A percentile compares a stretch with the other conserved stretches of the same genome.
phyloP scores from a whole-genome alignment of 2,113 vertebrate genomes.

The Microcebus tavaratra region DNA sequence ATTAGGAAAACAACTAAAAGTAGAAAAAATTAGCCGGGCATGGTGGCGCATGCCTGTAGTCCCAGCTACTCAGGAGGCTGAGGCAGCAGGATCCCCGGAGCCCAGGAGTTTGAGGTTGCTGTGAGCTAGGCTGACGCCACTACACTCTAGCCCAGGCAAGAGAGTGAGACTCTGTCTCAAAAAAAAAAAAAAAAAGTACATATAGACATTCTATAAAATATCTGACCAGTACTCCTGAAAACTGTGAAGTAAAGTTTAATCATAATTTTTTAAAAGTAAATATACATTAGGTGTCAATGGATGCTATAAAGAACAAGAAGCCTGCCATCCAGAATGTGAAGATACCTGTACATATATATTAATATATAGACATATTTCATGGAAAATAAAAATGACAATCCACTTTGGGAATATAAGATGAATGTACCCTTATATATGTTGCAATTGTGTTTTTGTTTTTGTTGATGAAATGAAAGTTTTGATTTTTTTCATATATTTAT shows the following conservation, averaged over 20 bases:
- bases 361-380: background rate
- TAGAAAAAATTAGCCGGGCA: no score
- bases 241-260: background rate
- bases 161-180: no score
- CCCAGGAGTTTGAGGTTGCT: no score
- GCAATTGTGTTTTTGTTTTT: background rate
- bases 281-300: background rate
- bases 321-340: slow-evolving; percentile 62
- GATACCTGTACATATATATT: background rate
- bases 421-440: background rate
- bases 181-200: no score
- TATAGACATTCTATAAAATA: background rate
- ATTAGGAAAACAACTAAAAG: no score
- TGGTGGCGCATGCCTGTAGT: no score
- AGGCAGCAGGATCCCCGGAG: no score
- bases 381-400: slow-evolving; percentile 37
- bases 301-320: background rate
- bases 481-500: slow-evolving; percentile 12
- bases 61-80: no score
- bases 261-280: background rate
- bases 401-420: slow-evolving; percentile 11
- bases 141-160: no score
- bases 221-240: background rate
- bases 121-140: no score
- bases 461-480: background rate